Percentiles rank a stretch among this genome's conserved stretches.
These are phyloP conservation scores for Camarhynchus parvulus DNA, from an alignment of 2,113 vertebrate genomes.

Conservation along the genomic window DNA sequence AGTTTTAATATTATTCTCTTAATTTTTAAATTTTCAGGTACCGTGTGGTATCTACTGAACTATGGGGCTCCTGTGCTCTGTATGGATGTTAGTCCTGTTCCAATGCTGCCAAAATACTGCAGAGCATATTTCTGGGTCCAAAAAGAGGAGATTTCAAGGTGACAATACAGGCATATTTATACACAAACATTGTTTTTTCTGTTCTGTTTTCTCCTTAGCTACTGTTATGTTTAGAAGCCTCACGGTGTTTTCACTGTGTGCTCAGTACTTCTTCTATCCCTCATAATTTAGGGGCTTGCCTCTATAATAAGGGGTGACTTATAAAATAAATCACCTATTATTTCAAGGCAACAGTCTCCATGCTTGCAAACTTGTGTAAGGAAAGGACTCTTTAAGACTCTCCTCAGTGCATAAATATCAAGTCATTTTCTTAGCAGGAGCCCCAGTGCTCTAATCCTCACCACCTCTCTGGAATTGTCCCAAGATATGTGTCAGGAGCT, in stretches of 20 bases:
- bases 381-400: not conserved
- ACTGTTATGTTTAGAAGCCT: not conserved
- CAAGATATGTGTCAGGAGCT: not conserved
- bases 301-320: not conserved
- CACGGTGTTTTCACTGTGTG: not conserved
- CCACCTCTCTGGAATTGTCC: not conserved
- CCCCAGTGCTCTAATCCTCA: not conserved
- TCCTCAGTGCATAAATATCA: not conserved
- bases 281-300: not conserved
- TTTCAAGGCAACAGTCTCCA: not conserved
- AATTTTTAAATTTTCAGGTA: not conserved
- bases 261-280: not conserved
- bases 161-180: not conserved
- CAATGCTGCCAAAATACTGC: not conserved
- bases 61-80: not conserved
- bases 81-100: not conserved
- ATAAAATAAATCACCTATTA: rapidly evolving
- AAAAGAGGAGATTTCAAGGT: not conserved
- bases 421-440: not conserved
- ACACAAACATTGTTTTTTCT: not conserved
- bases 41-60: not conserved
- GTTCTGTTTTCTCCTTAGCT: not conserved
- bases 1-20: not conserved
- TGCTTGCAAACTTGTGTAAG: not conserved
- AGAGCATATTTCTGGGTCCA: not conserved